Conservation (phyloP, 2,888 invertebrate species). For the Tinea trinotella region DNA sequence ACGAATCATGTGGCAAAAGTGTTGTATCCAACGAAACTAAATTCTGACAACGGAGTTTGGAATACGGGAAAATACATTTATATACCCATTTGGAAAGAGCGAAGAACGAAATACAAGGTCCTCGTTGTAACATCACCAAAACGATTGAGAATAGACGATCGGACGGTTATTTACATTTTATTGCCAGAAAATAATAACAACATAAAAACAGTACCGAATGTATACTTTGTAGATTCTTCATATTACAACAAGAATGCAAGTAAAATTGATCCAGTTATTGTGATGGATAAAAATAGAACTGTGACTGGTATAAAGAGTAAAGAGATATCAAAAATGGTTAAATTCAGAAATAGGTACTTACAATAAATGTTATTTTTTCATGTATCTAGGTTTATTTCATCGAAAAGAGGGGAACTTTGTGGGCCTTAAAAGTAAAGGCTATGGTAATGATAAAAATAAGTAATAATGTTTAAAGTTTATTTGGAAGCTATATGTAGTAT, state of each 20-base stretch:
- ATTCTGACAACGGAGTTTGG: not conserved
- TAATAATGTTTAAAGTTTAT: too few species aligned
- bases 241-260: conserved; percentile 25
- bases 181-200: conserved; percentile 37
- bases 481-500: too few species aligned
- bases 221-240: conserved; percentile 45
- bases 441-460: too few species aligned
- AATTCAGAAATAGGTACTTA: conserved; percentile 42
- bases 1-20: conserved; percentile 37
- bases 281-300: conserved; percentile 50
- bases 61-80: conserved; percentile 31
- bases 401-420: too few species aligned
- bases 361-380: not conserved
- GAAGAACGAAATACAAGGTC: conserved; percentile 44
- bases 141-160: conserved; percentile 33
- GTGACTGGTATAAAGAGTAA: conserved; percentile 53
- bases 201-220: conserved; percentile 35
- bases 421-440: too few species aligned
- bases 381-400: not conserved
- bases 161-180: conserved; percentile 44
- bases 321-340: conserved; percentile 43
- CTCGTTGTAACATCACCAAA: conserved; percentile 51
- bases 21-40: not conserved
- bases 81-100: conserved; percentile 41
- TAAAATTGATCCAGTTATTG: conserved; percentile 38